phyloP scores from a whole-genome alignment of 2,113 vertebrate genomes.

The Gallinago media region DNA sequence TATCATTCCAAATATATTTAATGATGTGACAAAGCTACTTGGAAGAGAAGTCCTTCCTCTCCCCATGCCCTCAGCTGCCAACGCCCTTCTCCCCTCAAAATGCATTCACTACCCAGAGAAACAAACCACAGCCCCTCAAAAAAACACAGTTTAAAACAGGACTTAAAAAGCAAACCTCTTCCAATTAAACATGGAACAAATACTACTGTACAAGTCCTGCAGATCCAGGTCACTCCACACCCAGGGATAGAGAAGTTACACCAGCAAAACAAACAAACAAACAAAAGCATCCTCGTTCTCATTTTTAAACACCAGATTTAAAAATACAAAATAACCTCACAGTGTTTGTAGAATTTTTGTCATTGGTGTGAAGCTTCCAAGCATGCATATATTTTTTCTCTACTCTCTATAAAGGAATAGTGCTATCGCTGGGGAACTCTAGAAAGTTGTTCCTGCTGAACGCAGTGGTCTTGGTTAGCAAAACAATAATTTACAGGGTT shows the following conservation, averaged over 20 bases:
- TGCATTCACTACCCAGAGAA: background rate
- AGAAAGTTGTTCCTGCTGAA: background rate
- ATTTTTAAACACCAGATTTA: background rate
- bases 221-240: background rate
- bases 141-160: rapidly evolving
- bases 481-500: background rate
- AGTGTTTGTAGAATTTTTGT: background rate
- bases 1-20: too few relatives aligned
- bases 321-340: background rate
- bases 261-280: background rate
- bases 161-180: background rate
- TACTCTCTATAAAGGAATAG: too few relatives aligned
- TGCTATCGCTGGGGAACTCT: background rate
- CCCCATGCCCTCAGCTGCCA: too few relatives aligned
- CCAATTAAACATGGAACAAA: background rate
- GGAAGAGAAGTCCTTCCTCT: too few relatives aligned
- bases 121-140: background rate
- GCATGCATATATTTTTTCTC: too few relatives aligned
- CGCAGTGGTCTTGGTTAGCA: background rate
- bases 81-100: background rate
- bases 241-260: background rate
- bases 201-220: background rate
- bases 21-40: too few relatives aligned
- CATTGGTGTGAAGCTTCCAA: too few relatives aligned
- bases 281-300: background rate